Evolutionary conservation across 1,140 invertebrate genomes (phyloP).

Genomic region (Sarcophaga peregrina): DNA sequence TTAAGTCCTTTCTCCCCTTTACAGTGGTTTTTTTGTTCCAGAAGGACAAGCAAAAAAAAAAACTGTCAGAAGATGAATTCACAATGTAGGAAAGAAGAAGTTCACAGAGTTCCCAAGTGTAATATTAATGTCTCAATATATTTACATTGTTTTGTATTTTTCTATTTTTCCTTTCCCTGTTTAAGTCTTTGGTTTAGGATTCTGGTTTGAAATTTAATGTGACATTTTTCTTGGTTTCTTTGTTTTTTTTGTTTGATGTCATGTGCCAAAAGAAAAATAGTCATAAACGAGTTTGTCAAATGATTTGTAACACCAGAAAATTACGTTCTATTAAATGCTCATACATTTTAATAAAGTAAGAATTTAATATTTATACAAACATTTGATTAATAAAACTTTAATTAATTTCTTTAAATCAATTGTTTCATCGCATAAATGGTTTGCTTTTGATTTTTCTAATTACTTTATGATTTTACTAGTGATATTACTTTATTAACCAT

Average conservation of each 20-base stretch:
- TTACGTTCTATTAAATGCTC: too few relatives aligned
- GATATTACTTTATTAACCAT: too few relatives aligned
- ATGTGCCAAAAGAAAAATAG: neutral
- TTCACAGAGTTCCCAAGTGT: slow-evolving; percentile 21
- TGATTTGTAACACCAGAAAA: too few relatives aligned
- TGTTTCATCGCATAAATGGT: too few relatives aligned
- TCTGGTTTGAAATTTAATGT: slow-evolving; percentile 22
- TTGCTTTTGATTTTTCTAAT: too few relatives aligned
- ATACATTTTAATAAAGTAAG: too few relatives aligned
- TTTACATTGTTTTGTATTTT: slow-evolving; percentile 25
- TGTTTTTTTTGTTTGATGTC: neutral
- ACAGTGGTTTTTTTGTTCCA: neutral
- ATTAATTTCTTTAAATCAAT: too few relatives aligned
- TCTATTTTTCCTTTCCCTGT: neutral
- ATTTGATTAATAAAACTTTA: too few relatives aligned
- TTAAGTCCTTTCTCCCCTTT: neutral
- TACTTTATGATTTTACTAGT: too few relatives aligned
- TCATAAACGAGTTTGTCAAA: neutral
- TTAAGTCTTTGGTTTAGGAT: slow-evolving; percentile 2
- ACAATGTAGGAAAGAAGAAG: slow-evolving; percentile 1
- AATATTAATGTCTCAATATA: slow-evolving; percentile 38
- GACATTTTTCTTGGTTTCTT: slow-evolving; percentile 12
- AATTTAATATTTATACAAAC: too few relatives aligned
- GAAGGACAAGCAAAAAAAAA: neutral
- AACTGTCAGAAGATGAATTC: neutral